Conservation (phyloP, 2,888 invertebrate genomes). For the Andricus curvator region DNA sequence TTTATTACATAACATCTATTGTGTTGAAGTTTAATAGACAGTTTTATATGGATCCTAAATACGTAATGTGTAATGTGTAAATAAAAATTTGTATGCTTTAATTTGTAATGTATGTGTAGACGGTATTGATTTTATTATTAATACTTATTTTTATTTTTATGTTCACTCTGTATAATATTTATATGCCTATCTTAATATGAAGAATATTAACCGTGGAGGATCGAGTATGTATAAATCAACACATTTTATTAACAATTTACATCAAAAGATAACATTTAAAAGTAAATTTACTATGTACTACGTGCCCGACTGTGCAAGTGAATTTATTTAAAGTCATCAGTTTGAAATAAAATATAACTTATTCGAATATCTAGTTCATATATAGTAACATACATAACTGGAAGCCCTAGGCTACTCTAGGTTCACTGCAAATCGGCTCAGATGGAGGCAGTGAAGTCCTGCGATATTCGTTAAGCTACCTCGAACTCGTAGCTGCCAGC, state of each 20-base stretch:
- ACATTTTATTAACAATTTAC: conserved; percentile 72
- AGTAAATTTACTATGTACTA: conserved; percentile 64
- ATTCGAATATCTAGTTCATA: conserved; percentile 69
- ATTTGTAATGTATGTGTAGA: background rate
- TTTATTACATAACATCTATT: background rate
- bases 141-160: background rate
- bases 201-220: background rate
- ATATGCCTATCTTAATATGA: background rate
- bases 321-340: conserved; percentile 47
- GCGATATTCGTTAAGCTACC: conserved; percentile 54
- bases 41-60: background rate
- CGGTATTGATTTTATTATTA: background rate
- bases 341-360: conserved; percentile 67
- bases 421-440: conserved; percentile 75
- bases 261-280: conserved; percentile 75
- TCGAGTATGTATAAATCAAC: conserved; percentile 55
- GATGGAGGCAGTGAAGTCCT: conserved; percentile 63
- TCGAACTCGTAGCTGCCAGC: conserved; percentile 50
- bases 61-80: background rate
- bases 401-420: conserved; percentile 78
- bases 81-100: background rate
- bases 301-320: conserved; percentile 7
- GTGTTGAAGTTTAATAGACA: background rate
- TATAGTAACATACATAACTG: conserved; percentile 74
- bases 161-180: background rate